Conservation (phyloP, 2,113 vertebrate species). For the Nyctereutes procyonoides region DNA sequence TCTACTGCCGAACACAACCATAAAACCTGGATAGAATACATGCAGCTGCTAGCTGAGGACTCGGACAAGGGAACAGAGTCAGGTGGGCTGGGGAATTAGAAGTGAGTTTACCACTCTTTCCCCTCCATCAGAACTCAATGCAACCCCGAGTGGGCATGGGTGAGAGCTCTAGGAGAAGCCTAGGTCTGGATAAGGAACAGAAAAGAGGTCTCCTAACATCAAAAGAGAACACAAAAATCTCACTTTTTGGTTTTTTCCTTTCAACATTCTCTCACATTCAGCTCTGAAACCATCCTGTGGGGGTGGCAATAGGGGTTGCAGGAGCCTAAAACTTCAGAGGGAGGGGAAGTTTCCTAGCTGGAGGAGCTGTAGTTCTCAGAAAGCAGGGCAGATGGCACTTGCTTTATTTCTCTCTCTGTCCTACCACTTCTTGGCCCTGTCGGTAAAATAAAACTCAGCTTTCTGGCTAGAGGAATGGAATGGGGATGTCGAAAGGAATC, state of each 20-base stretch:
- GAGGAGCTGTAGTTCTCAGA: background rate
- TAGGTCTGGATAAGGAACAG: background rate
- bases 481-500: background rate
- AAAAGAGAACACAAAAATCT: background rate
- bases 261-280: background rate
- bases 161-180: background rate
- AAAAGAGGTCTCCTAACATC: background rate
- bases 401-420: background rate
- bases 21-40: background rate
- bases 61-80: background rate
- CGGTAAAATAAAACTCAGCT: background rate
- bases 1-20: background rate
- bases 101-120: background rate
- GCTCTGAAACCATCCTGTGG: background rate
- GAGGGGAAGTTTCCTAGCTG: background rate
- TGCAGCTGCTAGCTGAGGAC: background rate
- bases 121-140: background rate
- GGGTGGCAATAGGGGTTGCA: background rate
- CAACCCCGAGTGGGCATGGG: background rate
- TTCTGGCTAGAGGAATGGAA: background rate
- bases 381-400: background rate
- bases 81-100: background rate
- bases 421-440: background rate
- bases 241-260: background rate
- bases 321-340: background rate